Percentiles rank a stretch among this genome's conserved stretches.
Evolutionary conservation across 2,888 invertebrate genomes (phyloP).

Genomic region (Melieria omissa): DNA sequence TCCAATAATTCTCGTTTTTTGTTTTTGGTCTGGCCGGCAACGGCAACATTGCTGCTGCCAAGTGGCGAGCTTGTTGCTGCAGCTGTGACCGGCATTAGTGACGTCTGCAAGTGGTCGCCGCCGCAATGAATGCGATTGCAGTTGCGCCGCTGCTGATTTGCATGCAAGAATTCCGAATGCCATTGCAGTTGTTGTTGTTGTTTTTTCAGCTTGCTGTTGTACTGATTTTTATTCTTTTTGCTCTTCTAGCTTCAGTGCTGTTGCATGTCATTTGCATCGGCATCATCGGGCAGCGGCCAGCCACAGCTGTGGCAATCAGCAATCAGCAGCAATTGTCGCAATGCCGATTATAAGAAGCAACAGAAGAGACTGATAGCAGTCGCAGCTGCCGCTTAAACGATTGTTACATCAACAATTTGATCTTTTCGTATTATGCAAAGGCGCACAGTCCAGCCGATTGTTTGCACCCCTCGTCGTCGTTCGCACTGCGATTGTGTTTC

Average conservation of each 20-base stretch:
- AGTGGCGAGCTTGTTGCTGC: not conserved
- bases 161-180: constrained; percentile 13
- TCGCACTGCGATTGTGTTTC: not conserved
- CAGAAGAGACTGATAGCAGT: not conserved
- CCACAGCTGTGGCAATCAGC: too few relatives aligned
- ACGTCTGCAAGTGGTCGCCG: not conserved
- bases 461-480: not conserved
- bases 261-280: too few relatives aligned
- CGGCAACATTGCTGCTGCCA: not conserved
- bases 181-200: constrained; percentile 6
- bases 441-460: not conserved
- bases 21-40: not conserved
- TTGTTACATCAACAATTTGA: constrained; percentile 37
- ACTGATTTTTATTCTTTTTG: too few relatives aligned
- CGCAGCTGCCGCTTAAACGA: constrained; percentile 24
- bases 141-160: constrained; percentile 9
- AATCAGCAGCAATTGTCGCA: not conserved
- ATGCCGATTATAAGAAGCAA: not conserved
- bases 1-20: not conserved
- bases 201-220: too few relatives aligned
- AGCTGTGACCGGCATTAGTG: constrained; percentile 17
- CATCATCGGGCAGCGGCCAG: too few relatives aligned
- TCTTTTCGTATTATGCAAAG: constrained; percentile 11
- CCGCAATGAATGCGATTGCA: too few relatives aligned
- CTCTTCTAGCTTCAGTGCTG: too few relatives aligned